Evolutionary conservation across 2,797 vertebrate species (phyloP).

Genomic region (Lutjanus argentimaculatus): DNA sequence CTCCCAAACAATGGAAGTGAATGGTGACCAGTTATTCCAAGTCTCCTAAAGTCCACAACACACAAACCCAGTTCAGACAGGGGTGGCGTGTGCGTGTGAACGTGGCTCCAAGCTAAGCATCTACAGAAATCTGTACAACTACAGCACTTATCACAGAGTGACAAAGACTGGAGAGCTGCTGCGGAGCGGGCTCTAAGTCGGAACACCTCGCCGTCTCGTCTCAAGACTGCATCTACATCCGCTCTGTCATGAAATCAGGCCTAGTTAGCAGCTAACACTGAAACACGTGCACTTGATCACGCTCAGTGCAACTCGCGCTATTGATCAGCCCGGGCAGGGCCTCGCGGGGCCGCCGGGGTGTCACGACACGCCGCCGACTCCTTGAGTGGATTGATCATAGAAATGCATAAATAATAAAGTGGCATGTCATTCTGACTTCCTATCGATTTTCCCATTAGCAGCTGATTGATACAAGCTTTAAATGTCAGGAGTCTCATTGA

Average conservation of each 20-base stretch:
- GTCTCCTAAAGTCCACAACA: no score
- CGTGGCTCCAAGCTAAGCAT: no score
- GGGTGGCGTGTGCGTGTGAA: no score
- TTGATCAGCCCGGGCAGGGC: conserved; percentile 46
- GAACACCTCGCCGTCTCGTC: not conserved
- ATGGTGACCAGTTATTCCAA: no score
- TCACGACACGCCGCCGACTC: conserved; percentile 38
- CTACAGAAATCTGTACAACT: not conserved
- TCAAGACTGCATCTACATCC: not conserved
- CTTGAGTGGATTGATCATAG: conserved; percentile 77
- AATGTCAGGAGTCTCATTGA: conserved; percentile 83
- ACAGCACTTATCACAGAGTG: not conserved
- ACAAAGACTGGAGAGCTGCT: not conserved
- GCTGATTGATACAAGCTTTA: conserved; percentile 87
- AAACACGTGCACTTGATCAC: conserved; percentile 45
- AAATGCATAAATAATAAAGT: conserved; percentile 86
- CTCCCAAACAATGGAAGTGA: no score
- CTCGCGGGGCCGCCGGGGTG: conserved; percentile 27
- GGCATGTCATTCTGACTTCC: conserved; percentile 74
- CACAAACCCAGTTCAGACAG: no score
- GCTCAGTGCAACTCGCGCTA: conserved; percentile 29
- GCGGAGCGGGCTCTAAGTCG: conserved; percentile 13
- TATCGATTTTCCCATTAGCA: conserved; percentile 84
- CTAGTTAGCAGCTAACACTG: conserved; percentile 13
- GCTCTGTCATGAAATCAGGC: conserved; percentile 23